Evolutionary conservation across 2,888 invertebrate species (phyloP), one percentile per base, ranked within the genome.

Genomic region (Teinopalpus imperialis): DNA sequence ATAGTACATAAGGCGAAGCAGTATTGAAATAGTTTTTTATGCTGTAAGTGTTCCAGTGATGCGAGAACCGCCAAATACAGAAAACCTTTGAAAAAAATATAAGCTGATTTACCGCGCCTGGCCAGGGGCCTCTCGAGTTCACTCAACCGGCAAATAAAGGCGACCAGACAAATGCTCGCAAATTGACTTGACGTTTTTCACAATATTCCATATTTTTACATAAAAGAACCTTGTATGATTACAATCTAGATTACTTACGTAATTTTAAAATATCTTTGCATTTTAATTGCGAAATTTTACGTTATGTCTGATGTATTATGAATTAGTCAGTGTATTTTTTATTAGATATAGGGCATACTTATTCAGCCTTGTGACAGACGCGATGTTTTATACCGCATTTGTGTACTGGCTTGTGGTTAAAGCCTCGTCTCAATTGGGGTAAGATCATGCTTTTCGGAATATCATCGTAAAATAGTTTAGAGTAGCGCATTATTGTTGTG

Each of bases 141-240:
- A 66, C 72, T 79, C 81, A 76, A 67, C 82, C 82, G 81, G 76
- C 80, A 87, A 87, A 85, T 83, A 86, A 85, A 86, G 81, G 81
- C 81, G 76, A 79, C 81, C 81, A 83, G 85, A 85, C 83, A 85
- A 86, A 86, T 85, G 82, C 77, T 81, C 73, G 71, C 79, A 86
- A 86, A 87, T 87, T 85, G 83, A 85, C 82, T 85, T 77, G 69
- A 85, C 80, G 75, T 81, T 83, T 82, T 80, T 79, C 76, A 80
- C 77, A 70, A 75, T 78, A 77, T 72, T 71, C 74, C 73, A 80
- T 78, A 79, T 75, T 80, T 80, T 74, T 67, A 64, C 63, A 59
- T 57, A 41, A 41, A 23, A 30, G 5, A 13, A 31, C 21, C 8
- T 27, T 5, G 2, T 23, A 27, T 35, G 27, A 23, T 34, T 21